phyloP scores from a whole-genome alignment of 2,797 vertebrate species.

The Melanotaenia maccullochi region DNA sequence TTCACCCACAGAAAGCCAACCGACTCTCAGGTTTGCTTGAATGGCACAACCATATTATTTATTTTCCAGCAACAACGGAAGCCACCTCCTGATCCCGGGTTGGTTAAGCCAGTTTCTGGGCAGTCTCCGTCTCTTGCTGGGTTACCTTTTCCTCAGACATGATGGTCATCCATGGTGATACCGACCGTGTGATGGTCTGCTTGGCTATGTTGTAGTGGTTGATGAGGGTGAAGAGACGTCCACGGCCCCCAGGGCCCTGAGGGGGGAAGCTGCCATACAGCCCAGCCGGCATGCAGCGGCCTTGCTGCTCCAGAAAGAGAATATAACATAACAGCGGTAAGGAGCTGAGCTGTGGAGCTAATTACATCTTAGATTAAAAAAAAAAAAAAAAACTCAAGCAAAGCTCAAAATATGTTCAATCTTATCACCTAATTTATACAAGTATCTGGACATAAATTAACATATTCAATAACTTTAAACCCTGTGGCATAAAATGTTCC shows the following conservation, averaged over 20 bases:
- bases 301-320: constrained; percentile 82
- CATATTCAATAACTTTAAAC: too few relatives aligned
- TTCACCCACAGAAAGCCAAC: constrained; percentile 45
- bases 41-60: constrained; percentile 73
- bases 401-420: neutral
- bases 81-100: constrained; percentile 35
- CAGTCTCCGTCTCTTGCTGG: constrained; percentile 93
- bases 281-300: constrained; percentile 92
- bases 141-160: constrained; percentile 95
- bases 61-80: constrained; percentile 45
- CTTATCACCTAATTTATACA: neutral
- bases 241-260: constrained; percentile 89
- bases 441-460: neutral
- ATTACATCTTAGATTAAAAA: too few relatives aligned
- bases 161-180: constrained; percentile 95
- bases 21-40: constrained; percentile 74
- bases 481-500: neutral
- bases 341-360: too few relatives aligned
- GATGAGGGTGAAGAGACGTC: constrained; percentile 93
- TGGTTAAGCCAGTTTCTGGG: constrained; percentile 91
- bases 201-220: constrained; percentile 97
- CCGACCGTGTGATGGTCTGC: constrained; percentile 93
- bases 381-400: too few relatives aligned
- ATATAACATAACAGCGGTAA: constrained; percentile 1
- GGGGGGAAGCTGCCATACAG: constrained; percentile 92